Percentiles rank a stretch among this genome's conserved stretches.
Conservation (phyloP, 1,140 invertebrate species). For the Bradysia coprophila region DNA sequence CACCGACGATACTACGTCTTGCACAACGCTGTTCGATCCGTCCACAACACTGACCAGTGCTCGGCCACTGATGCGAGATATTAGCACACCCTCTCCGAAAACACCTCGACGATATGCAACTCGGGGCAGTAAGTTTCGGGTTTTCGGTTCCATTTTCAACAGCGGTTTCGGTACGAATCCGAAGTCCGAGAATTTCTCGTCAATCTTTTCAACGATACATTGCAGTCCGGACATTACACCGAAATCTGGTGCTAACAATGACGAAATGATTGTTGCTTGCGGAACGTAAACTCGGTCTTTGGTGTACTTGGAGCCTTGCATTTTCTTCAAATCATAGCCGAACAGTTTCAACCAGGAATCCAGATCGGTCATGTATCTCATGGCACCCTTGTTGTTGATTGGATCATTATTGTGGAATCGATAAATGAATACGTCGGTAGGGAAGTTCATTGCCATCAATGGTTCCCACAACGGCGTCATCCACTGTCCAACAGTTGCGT, state of each 20-base stretch:
- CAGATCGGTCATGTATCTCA: slow-evolving; percentile 68
- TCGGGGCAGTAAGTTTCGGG: slow-evolving; percentile 52
- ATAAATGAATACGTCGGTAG: slow-evolving; percentile 81
- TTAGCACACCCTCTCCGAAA: slow-evolving; percentile 76
- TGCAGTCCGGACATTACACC: slow-evolving; percentile 74
- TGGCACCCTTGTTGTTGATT: slow-evolving; percentile 56
- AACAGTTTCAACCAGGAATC: slow-evolving; percentile 71
- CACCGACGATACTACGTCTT: slow-evolving; percentile 81
- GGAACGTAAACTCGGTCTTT: slow-evolving; percentile 57
- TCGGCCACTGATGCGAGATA: slow-evolving; percentile 61
- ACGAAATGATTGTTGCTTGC: slow-evolving; percentile 52
- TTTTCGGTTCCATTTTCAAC: slow-evolving; percentile 64
- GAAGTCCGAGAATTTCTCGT: slow-evolving; percentile 59
- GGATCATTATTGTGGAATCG: slow-evolving; percentile 84
- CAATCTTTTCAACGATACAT: slow-evolving; percentile 69
- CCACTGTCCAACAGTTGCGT: slow-evolving; percentile 85
- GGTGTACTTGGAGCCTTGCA: slow-evolving; percentile 66
- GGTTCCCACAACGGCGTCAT: slow-evolving; percentile 84
- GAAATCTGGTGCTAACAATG: slow-evolving; percentile 60
- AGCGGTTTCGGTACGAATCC: slow-evolving; percentile 67
- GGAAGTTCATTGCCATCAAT: slow-evolving; percentile 56
- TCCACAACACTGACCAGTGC: slow-evolving; percentile 71
- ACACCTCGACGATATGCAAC: slow-evolving; percentile 68
- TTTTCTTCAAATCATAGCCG: slow-evolving; percentile 68
- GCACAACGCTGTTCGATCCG: slow-evolving; percentile 68